Conservation (phyloP, 2,888 invertebrate genomes). For the Cryptocephalus moraei region DNA sequence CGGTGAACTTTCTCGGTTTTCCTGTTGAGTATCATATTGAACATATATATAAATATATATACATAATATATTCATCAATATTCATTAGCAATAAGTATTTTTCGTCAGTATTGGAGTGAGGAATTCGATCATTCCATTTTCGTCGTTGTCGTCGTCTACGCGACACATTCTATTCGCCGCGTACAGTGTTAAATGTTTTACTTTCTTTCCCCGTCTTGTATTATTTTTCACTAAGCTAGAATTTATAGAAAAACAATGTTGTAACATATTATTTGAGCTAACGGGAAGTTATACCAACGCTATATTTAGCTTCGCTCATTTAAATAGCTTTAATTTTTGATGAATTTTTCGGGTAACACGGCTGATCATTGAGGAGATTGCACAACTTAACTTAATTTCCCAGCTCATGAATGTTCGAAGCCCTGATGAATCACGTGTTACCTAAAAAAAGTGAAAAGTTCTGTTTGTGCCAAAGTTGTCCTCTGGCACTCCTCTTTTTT, state of each 20-base stretch:
- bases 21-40: constrained; percentile 23
- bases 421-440: no score
- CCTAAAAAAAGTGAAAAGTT: no score
- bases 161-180: constrained; percentile 11
- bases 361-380: no score
- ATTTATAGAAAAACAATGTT: not conserved
- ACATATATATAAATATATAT: constrained; percentile 15
- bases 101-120: constrained; percentile 42
- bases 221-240: constrained; percentile 22
- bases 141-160: not conserved
- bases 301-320: no score
- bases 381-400: no score
- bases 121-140: constrained; percentile 36
- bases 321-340: no score
- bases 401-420: no score
- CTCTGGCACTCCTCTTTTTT: no score
- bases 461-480: no score
- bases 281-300: no score
- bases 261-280: no score
- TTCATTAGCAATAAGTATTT: constrained; percentile 45
- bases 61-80: constrained; percentile 30
- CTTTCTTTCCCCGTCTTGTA: constrained; percentile 24
- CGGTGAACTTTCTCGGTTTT: constrained; percentile 25
- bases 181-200: constrained; percentile 12
- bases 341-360: no score